These are phyloP conservation scores for Pogoniulus pusillus DNA, from an alignment of 2,797 vertebrate genomes.

Conservation along the genomic window DNA sequence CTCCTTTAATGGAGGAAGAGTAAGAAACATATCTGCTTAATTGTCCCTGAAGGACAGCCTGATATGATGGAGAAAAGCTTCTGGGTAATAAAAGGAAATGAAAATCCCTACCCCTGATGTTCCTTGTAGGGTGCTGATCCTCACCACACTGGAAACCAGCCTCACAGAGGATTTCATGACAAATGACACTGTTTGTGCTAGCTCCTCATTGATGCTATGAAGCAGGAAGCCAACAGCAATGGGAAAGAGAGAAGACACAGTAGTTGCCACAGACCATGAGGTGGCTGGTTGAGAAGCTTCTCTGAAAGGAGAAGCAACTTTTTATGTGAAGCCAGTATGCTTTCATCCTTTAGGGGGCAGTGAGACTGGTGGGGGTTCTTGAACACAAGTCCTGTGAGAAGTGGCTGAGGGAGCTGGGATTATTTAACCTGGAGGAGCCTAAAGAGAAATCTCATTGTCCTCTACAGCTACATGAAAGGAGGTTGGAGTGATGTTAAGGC, in stretches of 20 bases:
- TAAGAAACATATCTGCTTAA: constrained; percentile 24
- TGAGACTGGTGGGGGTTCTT: no score
- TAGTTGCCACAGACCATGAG: neutral
- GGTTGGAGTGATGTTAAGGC: no score
- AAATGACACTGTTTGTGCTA: neutral
- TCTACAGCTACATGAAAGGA: no score
- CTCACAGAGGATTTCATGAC: neutral
- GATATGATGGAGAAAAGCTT: constrained; percentile 26
- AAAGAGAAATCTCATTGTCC: no score
- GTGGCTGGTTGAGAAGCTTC: neutral
- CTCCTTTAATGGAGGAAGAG: constrained; percentile 15
- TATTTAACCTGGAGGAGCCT: no score
- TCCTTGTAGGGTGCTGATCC: neutral
- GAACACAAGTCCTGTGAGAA: no score
- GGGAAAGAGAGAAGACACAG: neutral
- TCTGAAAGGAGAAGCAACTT: neutral
- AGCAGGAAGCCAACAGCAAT: neutral
- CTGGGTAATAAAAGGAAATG: constrained; percentile 44
- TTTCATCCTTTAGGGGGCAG: neutral
- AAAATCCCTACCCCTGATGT: constrained; percentile 7
- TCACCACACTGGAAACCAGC: neutral
- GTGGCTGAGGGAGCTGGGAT: no score
- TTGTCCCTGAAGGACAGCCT: constrained; percentile 13
- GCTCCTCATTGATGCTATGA: neutral
- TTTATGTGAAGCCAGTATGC: neutral